These are phyloP conservation scores for Spialia ferax DNA, from an alignment of 2,888 invertebrate species.

Conservation along the genomic window DNA sequence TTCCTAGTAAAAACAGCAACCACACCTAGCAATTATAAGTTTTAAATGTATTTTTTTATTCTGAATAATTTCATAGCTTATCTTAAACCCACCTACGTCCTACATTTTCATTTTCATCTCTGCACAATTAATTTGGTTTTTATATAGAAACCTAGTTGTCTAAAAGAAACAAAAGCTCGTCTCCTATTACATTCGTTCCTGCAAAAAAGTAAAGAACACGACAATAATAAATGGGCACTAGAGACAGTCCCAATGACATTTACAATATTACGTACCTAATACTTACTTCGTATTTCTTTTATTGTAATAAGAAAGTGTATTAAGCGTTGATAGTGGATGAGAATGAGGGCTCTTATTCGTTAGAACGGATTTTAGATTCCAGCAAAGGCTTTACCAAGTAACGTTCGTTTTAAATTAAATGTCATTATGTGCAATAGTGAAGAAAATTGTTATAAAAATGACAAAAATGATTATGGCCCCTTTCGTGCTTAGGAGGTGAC, in stretches of 20 bases:
- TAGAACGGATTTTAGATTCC: too few relatives aligned
- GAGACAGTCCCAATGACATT: neutral
- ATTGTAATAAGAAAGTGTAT: neutral
- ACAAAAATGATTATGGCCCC: too few relatives aligned
- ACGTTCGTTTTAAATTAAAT: too few relatives aligned
- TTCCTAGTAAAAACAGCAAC: too few relatives aligned
- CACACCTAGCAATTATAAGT: neutral
- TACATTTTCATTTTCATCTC: neutral
- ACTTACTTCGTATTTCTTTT: conserved; percentile 7
- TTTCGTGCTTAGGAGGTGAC: too few relatives aligned
- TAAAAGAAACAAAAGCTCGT: conserved; percentile 4
- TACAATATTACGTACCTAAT: neutral
- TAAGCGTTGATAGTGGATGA: neutral
- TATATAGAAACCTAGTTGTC: neutral
- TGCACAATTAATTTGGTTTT: neutral
- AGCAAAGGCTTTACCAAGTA: too few relatives aligned
- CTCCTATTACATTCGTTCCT: neutral
- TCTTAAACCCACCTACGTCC: neutral
- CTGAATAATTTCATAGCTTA: neutral
- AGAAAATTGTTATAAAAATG: too few relatives aligned
- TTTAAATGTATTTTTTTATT: neutral
- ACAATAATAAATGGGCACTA: conserved; percentile 9
- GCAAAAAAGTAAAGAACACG: conserved; percentile 1
- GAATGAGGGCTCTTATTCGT: too few relatives aligned
- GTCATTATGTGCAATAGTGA: too few relatives aligned